phyloP scores from a whole-genome alignment of 2,113 vertebrate genomes.

The Plecotus auritus region DNA sequence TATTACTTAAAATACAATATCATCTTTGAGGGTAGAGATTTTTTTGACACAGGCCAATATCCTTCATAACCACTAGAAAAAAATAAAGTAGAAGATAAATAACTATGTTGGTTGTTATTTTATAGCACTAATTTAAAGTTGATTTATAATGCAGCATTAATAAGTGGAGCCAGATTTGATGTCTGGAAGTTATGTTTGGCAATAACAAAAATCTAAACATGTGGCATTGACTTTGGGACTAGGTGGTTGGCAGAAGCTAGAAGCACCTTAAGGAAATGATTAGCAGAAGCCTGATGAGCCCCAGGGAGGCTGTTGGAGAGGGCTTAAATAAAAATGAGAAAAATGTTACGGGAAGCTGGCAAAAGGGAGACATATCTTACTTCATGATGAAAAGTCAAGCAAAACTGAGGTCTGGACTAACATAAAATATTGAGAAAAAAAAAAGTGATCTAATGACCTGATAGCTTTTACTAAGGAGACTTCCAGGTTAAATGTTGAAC shows the following conservation, averaged over 20 bases:
- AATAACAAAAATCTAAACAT: not conserved
- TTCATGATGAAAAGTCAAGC: not conserved
- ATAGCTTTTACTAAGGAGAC: not conserved
- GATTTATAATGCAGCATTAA: not conserved
- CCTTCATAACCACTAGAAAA: not conserved
- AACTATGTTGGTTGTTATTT: not conserved
- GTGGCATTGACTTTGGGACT: not conserved
- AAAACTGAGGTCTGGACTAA: not conserved
- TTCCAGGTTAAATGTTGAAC: not conserved
- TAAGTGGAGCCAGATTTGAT: not conserved
- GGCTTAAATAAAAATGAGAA: not conserved
- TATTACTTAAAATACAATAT: not conserved
- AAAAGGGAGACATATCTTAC: not conserved
- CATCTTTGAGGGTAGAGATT: not conserved
- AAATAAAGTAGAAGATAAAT: not conserved
- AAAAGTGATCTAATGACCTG: not conserved
- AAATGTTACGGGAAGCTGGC: not conserved
- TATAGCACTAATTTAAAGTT: not conserved
- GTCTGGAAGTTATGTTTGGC: not conserved
- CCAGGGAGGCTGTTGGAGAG: not conserved
- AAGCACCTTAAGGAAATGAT: not conserved
- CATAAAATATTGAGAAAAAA: not conserved
- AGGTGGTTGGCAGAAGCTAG: not conserved
- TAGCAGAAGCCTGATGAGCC: not conserved
- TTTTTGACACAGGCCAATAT: not conserved